Conservation (phyloP, 2,797 vertebrate genomes). For the Mormyrops boulengeri region DNA sequence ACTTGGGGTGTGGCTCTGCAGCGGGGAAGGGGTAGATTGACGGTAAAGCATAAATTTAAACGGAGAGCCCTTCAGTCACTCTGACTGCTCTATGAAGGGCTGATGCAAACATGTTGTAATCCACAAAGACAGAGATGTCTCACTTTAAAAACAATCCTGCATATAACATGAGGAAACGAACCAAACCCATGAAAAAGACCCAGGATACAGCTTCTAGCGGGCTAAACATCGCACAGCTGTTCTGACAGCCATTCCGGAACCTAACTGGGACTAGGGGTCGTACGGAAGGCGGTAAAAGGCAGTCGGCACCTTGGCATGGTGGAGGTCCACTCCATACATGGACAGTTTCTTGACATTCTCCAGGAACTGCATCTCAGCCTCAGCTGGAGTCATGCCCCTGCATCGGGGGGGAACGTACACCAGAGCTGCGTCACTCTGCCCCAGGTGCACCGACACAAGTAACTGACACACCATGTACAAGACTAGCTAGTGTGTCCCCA, state of each 20-base stretch:
- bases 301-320: constrained; percentile 85
- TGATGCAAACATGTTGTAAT: neutral
- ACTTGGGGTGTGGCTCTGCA: neutral
- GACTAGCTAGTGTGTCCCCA: neutral
- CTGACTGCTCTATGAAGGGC: neutral
- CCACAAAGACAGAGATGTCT: neutral
- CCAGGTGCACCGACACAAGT: neutral
- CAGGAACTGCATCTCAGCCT: constrained; percentile 93
- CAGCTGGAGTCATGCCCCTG: constrained; percentile 95
- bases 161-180: neutral
- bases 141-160: neutral
- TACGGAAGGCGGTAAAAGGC: neutral
- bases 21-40: neutral
- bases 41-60: neutral
- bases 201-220: neutral
- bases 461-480: neutral
- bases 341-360: constrained; percentile 98
- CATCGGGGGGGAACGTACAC: neutral
- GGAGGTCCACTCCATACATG: constrained; percentile 97
- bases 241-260: neutral
- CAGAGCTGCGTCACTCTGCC: neutral
- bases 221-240: neutral
- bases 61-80: neutral
- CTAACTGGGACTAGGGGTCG: neutral
- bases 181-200: neutral